Conservation (phyloP, 2,888 invertebrate genomes). For the Patella pellucida region DNA sequence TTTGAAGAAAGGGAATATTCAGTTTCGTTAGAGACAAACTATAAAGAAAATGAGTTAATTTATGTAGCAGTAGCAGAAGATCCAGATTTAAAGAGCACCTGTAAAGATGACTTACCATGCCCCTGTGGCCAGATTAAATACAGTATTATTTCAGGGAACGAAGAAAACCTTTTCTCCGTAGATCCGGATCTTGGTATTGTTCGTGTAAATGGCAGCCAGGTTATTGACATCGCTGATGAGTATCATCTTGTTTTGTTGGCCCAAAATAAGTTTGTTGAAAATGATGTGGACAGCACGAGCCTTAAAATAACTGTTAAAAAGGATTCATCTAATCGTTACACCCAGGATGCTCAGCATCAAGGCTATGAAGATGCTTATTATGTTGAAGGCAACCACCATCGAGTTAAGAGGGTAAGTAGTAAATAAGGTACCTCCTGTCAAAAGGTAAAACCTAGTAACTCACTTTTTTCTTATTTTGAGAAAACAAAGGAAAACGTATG, state of each 20-base stretch:
- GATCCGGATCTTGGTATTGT: background rate
- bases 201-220: background rate
- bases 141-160: background rate
- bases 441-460: too few relatives aligned
- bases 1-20: background rate
- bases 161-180: background rate
- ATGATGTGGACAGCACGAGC: background rate
- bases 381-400: background rate
- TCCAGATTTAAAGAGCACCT: background rate
- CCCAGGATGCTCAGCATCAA: background rate
- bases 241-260: background rate
- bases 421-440: too few relatives aligned
- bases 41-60: background rate
- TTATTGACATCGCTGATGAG: background rate
- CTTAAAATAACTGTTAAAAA: background rate
- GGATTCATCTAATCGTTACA: background rate
- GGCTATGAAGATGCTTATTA: background rate
- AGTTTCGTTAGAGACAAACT: background rate
- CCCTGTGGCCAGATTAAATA: background rate
- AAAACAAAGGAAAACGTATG: too few relatives aligned
- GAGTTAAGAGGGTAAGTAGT: background rate
- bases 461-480: too few relatives aligned
- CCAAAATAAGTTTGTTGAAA: background rate
- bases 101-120: background rate
- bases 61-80: background rate